Evolutionary conservation across 2,888 invertebrate species (phyloP), one percentile per base, ranked within the genome.

Genomic region (Leptopterna dolabrata): DNA sequence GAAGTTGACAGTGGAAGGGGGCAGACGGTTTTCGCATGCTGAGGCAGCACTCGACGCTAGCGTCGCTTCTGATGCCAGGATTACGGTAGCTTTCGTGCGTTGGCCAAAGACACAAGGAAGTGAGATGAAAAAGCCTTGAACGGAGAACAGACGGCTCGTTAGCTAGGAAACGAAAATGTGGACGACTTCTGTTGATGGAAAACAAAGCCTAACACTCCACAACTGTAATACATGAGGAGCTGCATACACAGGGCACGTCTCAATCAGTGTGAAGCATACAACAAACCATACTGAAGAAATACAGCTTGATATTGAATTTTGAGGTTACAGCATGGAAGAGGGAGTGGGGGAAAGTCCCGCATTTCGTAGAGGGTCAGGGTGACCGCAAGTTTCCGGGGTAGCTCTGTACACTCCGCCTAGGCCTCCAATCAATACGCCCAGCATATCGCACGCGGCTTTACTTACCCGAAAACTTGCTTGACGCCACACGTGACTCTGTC

Each of bases 311-410:
- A 36, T 36, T 36, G 36, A 7, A 4, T 36, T 36, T 7, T 36
- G 7, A 36, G 36, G 36, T 36, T 2, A 36, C 36, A 4, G 2
- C 4, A 36, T 24, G 63, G 24, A 63, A 19, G 2, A 19, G 2
- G 24, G 24, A 11, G 63, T 63, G 63, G 36, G 41, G 41, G 73
- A 29, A 55, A 76, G 30, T 29, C 73, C 41, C 41, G 41, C 78
- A 19, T 78, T 45, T 45, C 24, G 24, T 24, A 19, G 41, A 76
- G 73, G 73, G 73, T 78, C 43, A 78, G 78, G 45, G 78, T 78
- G 78, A 78, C 78, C 78, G 78, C 78, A 45, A 78, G 78, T 78
- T 78, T 78, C 78, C 78, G 78, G 78, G 78, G 78, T 78, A 9
- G 76, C 76, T 36, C 30, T 76, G 30, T 36, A 78, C 78, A 16